A percentile compares a stretch with the other conserved stretches of the same genome.
Conservation (phyloP, 2,113 vertebrate genomes). For the Sciurus niger region DNA sequence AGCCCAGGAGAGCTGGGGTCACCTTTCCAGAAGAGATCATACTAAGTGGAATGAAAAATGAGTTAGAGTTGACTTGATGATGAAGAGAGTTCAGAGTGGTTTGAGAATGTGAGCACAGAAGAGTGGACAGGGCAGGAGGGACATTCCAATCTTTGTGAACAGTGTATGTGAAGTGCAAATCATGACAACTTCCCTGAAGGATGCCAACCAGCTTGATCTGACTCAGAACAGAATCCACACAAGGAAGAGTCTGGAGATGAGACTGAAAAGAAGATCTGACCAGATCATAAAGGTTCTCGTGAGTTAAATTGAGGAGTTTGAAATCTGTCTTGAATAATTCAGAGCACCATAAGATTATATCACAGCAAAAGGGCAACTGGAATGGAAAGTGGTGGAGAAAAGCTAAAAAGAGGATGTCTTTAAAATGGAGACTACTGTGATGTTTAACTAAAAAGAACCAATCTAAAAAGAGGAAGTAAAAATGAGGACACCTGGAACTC, state of each 20-base stretch:
- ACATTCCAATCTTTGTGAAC: neutral
- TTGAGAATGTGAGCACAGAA: neutral
- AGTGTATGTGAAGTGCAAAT: neutral
- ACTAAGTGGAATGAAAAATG: neutral
- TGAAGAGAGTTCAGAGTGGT: neutral
- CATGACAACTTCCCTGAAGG: neutral
- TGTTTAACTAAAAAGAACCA: too few relatives aligned
- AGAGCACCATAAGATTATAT: neutral
- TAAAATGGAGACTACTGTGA: too few relatives aligned
- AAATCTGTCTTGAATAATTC: neutral
- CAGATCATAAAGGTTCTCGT: neutral
- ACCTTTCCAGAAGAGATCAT: neutral
- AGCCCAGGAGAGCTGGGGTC: neutral
- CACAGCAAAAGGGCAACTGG: neutral
- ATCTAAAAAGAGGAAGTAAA: neutral
- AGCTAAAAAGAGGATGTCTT: neutral
- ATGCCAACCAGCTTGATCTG: neutral
- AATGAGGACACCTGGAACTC: neutral
- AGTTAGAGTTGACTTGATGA: neutral
- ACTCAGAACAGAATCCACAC: neutral
- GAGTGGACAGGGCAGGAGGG: neutral
- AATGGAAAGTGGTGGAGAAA: neutral
- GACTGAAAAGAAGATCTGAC: neutral
- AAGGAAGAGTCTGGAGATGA: neutral
- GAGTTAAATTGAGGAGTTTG: neutral